phyloP scores from a whole-genome alignment of 1,140 invertebrate genomes.

The Bradysia coprophila region DNA sequence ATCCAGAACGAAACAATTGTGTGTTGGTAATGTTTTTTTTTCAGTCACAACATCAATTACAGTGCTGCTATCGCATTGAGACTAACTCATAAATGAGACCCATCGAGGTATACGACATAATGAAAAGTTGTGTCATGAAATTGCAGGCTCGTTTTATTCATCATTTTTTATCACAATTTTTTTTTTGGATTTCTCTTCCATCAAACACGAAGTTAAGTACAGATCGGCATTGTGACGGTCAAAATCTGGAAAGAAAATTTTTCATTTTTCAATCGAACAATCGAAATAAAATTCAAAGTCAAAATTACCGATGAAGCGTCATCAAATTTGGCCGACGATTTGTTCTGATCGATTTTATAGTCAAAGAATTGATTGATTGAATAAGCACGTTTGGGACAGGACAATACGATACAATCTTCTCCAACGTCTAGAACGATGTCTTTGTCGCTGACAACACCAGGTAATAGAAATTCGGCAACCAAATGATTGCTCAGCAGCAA shows the following conservation, averaged over 20 bases:
- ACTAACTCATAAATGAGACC: too few species aligned
- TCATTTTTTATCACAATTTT: too few species aligned
- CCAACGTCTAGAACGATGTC: slow-evolving; percentile 45
- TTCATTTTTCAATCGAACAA: slow-evolving; percentile 3
- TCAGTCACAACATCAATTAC: too few species aligned
- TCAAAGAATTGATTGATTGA: slow-evolving; percentile 49
- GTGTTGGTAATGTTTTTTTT: too few species aligned
- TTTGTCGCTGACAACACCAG: slow-evolving; percentile 22
- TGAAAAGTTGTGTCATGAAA: too few species aligned
- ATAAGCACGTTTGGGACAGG: slow-evolving; percentile 32
- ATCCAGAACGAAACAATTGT: too few species aligned
- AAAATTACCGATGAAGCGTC: slow-evolving; percentile 7
- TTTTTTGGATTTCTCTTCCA: too few species aligned
- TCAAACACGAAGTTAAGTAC: too few species aligned
- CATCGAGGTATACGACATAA: too few species aligned
- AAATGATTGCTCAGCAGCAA: slow-evolving; percentile 14
- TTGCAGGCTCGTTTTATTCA: too few species aligned
- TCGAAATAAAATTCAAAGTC: slow-evolving; percentile 2
- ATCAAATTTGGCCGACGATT: slow-evolving; percentile 34
- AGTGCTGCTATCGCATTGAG: too few species aligned
- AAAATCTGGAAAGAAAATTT: slow-evolving; percentile 16
- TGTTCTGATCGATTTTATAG: slow-evolving; percentile 32
- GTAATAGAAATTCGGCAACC: slow-evolving; percentile 29
- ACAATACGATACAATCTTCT: slow-evolving; percentile 49
- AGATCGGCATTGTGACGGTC: slow-evolving; percentile 17